Evolutionary conservation across 2,888 invertebrate genomes (phyloP), one percentile per base, ranked within the genome.

Genomic region (Itoplectis maculator): DNA sequence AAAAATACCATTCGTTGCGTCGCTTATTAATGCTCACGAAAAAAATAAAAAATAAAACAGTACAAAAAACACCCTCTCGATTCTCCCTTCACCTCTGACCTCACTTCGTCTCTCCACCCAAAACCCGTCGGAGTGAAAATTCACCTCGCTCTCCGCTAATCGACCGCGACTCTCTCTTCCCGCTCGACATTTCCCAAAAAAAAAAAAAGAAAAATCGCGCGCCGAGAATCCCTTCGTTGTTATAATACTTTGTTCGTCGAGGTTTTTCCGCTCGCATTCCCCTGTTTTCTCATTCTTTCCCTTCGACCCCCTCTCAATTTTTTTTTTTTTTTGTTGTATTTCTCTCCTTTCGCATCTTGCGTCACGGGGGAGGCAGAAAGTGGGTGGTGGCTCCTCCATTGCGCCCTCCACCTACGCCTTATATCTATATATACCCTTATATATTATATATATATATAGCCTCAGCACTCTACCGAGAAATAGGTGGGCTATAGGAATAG

Each of bases 221-320:
- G 5, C 29, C 29, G 2, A 2, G 76, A 70, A 74, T 75, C 63
- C 56, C 68, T 76, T 35, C 75, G 63, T 75, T 76, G 54, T 76
- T 73, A 20, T 76, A 76, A 49, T 51, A 79, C 79, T 79, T 75
- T 75, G 75, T 78, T 72, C 69, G 69, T 37, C 77, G 68, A 63
- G 59, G 68, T 65, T 72, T 70, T 75, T 70, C 70, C 84, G 72
- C 84, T 81, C 68, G 79, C 63, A 23, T 79, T 66, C 40, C 23
- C 65, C 47, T 40, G 56, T 79, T 73, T 82, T 79, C 20, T 75
- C 68, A n/a, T 56, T 40, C 51, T 40, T 72, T 42, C 45, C 9
- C 42, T 49, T 66, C 29, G 29, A n/a, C n/a, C n/a, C n/a, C n/a
- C n/a, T 40, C 47, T 66, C 8, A 47, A 11, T 11, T 20, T 40